These are phyloP conservation scores for Threskiornis aethiopicus DNA, from an alignment of 2,797 vertebrate genomes.

Conservation along the genomic window DNA sequence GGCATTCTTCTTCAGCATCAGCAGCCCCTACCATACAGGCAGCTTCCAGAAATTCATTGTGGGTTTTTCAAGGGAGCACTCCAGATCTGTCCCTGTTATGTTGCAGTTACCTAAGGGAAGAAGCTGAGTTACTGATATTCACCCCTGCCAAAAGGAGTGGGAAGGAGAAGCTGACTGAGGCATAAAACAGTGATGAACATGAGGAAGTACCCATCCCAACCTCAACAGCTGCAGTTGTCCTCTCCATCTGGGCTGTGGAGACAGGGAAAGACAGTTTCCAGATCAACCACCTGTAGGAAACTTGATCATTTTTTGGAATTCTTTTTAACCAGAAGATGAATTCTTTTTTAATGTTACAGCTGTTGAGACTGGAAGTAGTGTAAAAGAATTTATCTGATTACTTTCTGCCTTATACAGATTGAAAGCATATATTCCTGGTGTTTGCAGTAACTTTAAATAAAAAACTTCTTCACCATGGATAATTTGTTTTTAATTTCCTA, in stretches of 20 bases:
- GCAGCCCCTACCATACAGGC: background rate
- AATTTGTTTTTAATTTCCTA: background rate
- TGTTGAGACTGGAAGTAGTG: background rate
- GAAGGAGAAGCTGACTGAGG: background rate
- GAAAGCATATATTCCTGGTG: background rate
- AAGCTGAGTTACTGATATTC: background rate
- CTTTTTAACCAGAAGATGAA: background rate
- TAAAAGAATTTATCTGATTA: background rate
- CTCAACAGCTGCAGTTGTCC: background rate
- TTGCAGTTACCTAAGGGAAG: background rate
- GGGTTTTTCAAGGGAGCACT: background rate
- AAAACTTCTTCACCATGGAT: background rate
- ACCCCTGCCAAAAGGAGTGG: background rate
- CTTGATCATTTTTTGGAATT: background rate
- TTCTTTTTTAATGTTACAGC: background rate
- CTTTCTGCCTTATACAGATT: background rate
- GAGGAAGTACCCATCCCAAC: accelerated
- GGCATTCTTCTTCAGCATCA: background rate
- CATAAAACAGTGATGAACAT: background rate
- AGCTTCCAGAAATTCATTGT: background rate
- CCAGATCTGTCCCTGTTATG: background rate
- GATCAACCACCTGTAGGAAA: background rate
- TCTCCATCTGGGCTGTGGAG: background rate
- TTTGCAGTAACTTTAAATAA: background rate
- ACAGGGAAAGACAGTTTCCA: background rate